These are phyloP conservation scores for Chaenodraco wilsoni DNA, from an alignment of 2,797 vertebrate genomes.

Conservation along the genomic window DNA sequence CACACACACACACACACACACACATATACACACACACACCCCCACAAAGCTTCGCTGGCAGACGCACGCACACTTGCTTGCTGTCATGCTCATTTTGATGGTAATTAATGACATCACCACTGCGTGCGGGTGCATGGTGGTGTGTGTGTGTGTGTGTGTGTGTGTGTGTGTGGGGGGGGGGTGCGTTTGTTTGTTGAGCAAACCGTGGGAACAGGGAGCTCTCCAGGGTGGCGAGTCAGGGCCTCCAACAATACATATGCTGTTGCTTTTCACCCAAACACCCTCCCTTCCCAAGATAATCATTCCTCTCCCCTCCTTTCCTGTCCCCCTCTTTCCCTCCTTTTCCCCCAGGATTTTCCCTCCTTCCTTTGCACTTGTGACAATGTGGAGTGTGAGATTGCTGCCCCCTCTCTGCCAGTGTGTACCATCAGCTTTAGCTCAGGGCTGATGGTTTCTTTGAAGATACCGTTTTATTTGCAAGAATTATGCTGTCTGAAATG, in stretches of 20 bases:
- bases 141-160: conserved; percentile 49
- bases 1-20: conserved; percentile 62
- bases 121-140: conserved; percentile 71
- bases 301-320: conserved; percentile 67
- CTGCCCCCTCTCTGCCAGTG: conserved; percentile 76
- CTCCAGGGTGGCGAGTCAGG: conserved; percentile 87
- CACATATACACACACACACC: conserved; percentile 34
- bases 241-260: conserved; percentile 85
- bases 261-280: conserved; percentile 87
- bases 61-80: conserved; percentile 80
- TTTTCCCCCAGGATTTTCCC: conserved; percentile 57
- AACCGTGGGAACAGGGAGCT: conserved; percentile 88
- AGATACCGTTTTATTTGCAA: conserved; percentile 1
- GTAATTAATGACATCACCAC: conserved; percentile 90
- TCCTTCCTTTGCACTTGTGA: conserved; percentile 54
- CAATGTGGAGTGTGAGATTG: conserved; percentile 60
- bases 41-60: conserved; percentile 66
- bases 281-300: conserved; percentile 80
- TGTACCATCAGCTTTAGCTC: conserved; percentile 44
- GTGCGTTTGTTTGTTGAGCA: conserved; percentile 84
- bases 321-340: conserved; percentile 60
- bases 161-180: conserved; percentile 56
- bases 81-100: conserved; percentile 87
- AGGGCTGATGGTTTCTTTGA: not conserved
- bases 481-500: not conserved